Base-by-base conservation (phyloP, 2,888 invertebrate species). In the Cosmia trapezina region DNA sequence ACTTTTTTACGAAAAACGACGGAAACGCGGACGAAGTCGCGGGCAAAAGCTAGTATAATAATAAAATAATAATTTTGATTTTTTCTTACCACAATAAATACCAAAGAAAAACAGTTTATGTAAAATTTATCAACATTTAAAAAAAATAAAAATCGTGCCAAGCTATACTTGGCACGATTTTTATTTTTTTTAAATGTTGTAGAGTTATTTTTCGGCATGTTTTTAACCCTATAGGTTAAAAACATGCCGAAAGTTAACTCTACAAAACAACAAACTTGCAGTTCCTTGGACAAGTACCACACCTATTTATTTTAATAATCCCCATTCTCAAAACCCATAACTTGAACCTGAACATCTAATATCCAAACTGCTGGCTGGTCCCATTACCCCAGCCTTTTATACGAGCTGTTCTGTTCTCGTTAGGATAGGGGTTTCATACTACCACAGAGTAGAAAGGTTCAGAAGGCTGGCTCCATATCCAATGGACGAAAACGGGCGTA, bases 301-400 rank as follows among this genome's bases (percentile, higher is more conserved):
- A 11, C n/a, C 14, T 54, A 49, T 37, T 54, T 41, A 60, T 60
- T 56, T 51, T 41, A 60, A 68, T 51, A 59, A 43, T n/a, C n/a
- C 28, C 1, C 17, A 28, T 47, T 47, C 22, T 49, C 2, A 57
- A 47, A 41, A n/a, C 51, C 28, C 37, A 47, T 70, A 33, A 49
- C 43, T 76, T 70, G 33, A 43, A 70, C 56, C 61, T 53, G 19
- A 61, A 60, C 73, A 33, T 53, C 47, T 72, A 56, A 77, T 59
- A 47, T 47, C 66, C 59, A 45, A 67, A 56, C 63, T 77, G 56
- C 65, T 66, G 51, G 45, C 51, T 47, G 22, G 43, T n/a, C 4
- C 37, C 33, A 81, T 76, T 66, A 71, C n/a, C 67, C n/a, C 12
- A 61, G 64, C 65, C 57, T 66, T 66, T 67, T 70, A 72, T 67